Evolutionary conservation across 2,888 invertebrate genomes (phyloP).

Genomic region (Alloscopus bannaensis): DNA sequence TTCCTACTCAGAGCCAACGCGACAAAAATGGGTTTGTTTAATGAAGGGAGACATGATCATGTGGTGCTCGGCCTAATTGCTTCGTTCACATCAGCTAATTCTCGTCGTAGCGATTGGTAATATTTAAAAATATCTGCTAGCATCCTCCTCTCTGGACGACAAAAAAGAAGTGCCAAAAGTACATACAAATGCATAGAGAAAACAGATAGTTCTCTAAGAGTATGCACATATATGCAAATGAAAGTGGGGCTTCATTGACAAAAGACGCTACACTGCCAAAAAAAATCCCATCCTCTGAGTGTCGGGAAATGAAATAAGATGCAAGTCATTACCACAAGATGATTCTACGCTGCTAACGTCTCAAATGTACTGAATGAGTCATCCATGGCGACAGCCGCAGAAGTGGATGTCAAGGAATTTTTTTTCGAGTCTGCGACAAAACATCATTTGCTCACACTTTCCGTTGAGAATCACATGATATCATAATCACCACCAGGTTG

Average conservation of each 20-base stretch:
- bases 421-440: not conserved
- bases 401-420: not conserved
- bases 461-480: not conserved
- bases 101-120: not conserved
- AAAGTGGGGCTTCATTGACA: slow-evolving; percentile 18
- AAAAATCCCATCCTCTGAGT: slow-evolving; percentile 8
- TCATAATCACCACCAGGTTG: too few species aligned
- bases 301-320: slow-evolving; percentile 18
- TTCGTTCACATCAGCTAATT: not conserved
- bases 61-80: slow-evolving; percentile 37
- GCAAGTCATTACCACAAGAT: slow-evolving; percentile 3
- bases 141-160: not conserved
- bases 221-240: not conserved
- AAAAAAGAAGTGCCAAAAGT: too few species aligned
- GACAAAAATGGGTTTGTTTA: slow-evolving; percentile 6
- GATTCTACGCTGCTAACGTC: not conserved
- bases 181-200: too few species aligned
- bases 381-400: not conserved
- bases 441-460: not conserved
- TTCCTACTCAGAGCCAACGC: not conserved
- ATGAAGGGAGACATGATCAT: slow-evolving; percentile 20
- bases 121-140: not conserved
- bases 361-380: not conserved
- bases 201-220: too few species aligned
- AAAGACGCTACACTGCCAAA: slow-evolving; percentile 35